Conservation (phyloP, 2,797 vertebrate species). For the Podarcis lilfordi region DNA sequence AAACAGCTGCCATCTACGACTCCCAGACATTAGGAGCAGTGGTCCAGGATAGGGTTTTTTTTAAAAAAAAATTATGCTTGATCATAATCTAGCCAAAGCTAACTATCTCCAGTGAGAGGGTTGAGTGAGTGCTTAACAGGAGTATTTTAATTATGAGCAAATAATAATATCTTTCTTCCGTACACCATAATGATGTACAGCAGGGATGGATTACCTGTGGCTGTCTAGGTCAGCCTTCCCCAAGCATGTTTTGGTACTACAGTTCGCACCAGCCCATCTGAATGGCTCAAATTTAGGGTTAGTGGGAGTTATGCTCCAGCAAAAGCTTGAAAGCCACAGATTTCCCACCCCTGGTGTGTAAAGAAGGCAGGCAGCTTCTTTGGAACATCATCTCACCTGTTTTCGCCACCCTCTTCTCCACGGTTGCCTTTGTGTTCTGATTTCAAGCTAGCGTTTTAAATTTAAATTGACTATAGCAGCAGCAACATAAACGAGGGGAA, state of each 20-base stretch:
- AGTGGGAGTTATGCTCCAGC: too few species aligned
- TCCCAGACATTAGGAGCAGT: too few species aligned
- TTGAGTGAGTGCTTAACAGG: not conserved
- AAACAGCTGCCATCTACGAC: too few species aligned
- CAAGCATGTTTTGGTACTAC: not conserved
- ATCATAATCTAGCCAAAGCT: too few species aligned
- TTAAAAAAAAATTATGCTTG: too few species aligned
- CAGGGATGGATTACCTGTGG: too few species aligned
- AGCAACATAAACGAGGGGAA: not conserved
- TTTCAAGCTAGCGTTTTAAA: not conserved
- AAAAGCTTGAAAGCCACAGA: not conserved
- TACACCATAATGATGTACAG: too few species aligned
- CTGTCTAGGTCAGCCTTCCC: too few species aligned
- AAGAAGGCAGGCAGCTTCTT: not conserved
- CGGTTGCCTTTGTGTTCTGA: not conserved
- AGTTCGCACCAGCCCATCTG: not conserved
- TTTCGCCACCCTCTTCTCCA: not conserved
- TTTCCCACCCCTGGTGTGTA: not conserved
- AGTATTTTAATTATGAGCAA: not conserved
- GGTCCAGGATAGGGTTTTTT: too few species aligned
- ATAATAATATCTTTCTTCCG: not conserved
- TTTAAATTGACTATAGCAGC: not conserved
- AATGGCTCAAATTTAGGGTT: too few species aligned
- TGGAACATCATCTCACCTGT: too few species aligned
- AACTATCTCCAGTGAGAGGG: not conserved